phyloP scores from a whole-genome alignment of 2,113 vertebrate genomes.

The Triplophysa siluroides region DNA sequence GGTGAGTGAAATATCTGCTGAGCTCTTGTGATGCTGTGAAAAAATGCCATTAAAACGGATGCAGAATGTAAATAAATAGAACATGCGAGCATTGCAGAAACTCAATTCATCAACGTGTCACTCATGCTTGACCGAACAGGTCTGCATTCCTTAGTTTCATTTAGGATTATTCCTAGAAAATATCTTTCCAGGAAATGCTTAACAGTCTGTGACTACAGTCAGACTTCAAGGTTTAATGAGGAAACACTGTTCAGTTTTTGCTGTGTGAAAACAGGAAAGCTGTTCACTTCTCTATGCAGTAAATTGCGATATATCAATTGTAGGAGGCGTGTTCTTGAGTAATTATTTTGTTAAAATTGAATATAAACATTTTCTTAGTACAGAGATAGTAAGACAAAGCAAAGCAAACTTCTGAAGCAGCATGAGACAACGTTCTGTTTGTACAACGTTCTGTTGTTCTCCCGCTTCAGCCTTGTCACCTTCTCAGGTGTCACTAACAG shows the following conservation, averaged over 20 bases:
- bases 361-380: too few species aligned
- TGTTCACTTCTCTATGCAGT: not conserved
- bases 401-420: not conserved
- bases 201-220: not conserved
- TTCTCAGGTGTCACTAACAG: conserved; percentile 17
- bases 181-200: not conserved
- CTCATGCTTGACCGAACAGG: conserved; percentile 14
- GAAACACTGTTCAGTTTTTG: not conserved
- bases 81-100: not conserved
- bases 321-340: too few species aligned
- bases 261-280: not conserved
- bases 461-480: not conserved
- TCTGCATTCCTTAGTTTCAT: not conserved
- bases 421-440: not conserved
- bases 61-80: not conserved
- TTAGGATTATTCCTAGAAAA: not conserved
- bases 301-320: too few species aligned
- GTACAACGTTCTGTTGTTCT: not conserved
- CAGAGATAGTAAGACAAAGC: not conserved
- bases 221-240: not conserved
- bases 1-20: not conserved
- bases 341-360: too few species aligned
- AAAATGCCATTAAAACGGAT: not conserved
- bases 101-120: not conserved
- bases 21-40: not conserved